Percentiles rank a stretch among this genome's conserved stretches.
These are phyloP conservation scores for Amphipoea lucens DNA, from an alignment of 2,888 invertebrate species.

Conservation along the genomic window DNA sequence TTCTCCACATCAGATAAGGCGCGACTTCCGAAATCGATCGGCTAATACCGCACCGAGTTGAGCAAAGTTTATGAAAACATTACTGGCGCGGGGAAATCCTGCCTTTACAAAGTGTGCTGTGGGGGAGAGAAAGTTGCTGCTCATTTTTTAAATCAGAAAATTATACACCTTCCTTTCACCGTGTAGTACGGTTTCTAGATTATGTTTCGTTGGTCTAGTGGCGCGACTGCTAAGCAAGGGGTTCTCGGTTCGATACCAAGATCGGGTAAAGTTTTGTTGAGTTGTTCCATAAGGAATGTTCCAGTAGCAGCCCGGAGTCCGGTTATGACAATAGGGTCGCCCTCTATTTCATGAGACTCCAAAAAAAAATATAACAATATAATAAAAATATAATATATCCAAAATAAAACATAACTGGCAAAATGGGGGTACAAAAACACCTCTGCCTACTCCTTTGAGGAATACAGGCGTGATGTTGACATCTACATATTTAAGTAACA, in stretches of 20 bases:
- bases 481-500: neutral
- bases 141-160: neutral
- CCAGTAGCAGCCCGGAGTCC: no score
- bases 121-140: neutral
- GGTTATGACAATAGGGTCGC: neutral
- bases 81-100: constrained; percentile 42
- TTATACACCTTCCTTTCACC: neutral
- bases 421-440: no score
- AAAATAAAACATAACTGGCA: neutral
- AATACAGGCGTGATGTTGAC: neutral
- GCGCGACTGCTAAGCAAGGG: neutral
- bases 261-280: neutral
- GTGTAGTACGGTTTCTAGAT: neutral
- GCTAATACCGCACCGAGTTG: constrained; percentile 38
- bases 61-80: constrained; percentile 53
- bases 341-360: no score
- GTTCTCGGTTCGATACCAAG: neutral
- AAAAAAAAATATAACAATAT: no score
- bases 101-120: constrained; percentile 13
- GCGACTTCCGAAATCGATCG: constrained; percentile 65
- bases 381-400: no score
- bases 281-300: neutral
- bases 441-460: neutral
- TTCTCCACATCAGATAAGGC: constrained; percentile 62
- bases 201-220: neutral